Conservation (phyloP, 2,797 vertebrate genomes). For the Eulemur coronatus region DNA sequence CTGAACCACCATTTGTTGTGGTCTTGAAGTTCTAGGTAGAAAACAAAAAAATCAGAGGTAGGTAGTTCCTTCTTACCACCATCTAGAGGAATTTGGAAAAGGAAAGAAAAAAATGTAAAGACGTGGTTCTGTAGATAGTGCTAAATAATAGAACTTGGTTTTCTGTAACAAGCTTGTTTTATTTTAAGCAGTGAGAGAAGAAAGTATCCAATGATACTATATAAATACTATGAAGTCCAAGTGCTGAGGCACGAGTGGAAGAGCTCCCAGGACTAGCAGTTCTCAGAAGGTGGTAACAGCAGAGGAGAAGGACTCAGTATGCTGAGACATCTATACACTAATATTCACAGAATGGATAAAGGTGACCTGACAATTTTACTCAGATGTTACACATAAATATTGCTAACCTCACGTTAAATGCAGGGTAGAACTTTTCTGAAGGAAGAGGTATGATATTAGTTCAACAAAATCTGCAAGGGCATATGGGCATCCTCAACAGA, state of each 20-base stretch:
- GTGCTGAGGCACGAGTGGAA: not conserved
- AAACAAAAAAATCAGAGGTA: not conserved
- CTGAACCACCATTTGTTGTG: not conserved
- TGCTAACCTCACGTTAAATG: not conserved
- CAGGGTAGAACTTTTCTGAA: not conserved
- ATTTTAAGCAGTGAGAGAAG: not conserved
- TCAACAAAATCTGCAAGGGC: not conserved
- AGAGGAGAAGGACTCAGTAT: not conserved
- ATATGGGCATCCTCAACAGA: not conserved
- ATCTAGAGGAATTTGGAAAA: not conserved
- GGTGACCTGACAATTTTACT: not conserved
- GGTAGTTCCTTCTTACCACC: not conserved
- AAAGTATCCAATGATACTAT: not conserved
- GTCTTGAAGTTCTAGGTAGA: not conserved
- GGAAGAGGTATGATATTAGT: not conserved
- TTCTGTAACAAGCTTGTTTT: not conserved
- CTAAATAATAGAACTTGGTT: not conserved
- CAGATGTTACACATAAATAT: not conserved
- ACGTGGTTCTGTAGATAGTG: not conserved
- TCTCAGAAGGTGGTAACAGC: not conserved
- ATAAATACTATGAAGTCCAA: not conserved
- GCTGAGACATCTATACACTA: not conserved
- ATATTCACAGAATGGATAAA: too few species aligned
- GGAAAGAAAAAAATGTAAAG: not conserved
- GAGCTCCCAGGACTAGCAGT: not conserved